A percentile compares a stretch with the other conserved stretches of the same genome.
phyloP scores from a whole-genome alignment of 2,113 vertebrate genomes.

The Clarias gariepinus region DNA sequence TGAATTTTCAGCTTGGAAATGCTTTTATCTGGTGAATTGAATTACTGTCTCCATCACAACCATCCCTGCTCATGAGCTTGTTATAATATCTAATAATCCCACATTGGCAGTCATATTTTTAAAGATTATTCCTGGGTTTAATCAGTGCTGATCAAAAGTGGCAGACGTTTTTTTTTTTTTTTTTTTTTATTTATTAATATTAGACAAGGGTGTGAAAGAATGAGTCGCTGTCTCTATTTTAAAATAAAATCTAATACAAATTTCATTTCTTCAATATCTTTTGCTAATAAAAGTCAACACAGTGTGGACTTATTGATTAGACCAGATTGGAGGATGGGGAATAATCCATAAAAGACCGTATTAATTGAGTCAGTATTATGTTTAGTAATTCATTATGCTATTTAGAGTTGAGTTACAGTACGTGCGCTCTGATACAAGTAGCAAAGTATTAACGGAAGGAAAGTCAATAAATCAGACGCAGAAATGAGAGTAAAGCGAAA shows the following conservation, averaged over 20 bases:
- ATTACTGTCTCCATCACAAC: not conserved
- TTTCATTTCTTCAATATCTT: not conserved
- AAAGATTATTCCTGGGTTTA: constrained; percentile 14
- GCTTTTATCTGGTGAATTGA: constrained; percentile 14
- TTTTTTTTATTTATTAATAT: not conserved
- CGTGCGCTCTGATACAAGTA: not conserved
- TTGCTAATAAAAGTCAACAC: not conserved
- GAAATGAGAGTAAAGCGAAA: not conserved
- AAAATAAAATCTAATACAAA: constrained; percentile 2
- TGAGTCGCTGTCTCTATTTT: not conserved
- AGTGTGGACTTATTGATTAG: not conserved
- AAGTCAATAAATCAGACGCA: not conserved
- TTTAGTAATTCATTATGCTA: not conserved
- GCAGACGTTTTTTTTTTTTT: not conserved
- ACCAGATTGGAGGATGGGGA: no score
- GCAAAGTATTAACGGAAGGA: not conserved
- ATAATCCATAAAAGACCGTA: not conserved
- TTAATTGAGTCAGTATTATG: constrained; percentile 1
- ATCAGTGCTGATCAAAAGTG: constrained; percentile 4
- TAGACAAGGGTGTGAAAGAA: not conserved
- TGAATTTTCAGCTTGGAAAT: not conserved
- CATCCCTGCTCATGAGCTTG: not conserved
- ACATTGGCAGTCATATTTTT: not conserved
- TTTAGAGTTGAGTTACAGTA: not conserved
- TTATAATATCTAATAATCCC: constrained; percentile 6